These are phyloP conservation scores for Lucinisca nassula DNA, from an alignment of 2,888 invertebrate species.

Conservation along the genomic window DNA sequence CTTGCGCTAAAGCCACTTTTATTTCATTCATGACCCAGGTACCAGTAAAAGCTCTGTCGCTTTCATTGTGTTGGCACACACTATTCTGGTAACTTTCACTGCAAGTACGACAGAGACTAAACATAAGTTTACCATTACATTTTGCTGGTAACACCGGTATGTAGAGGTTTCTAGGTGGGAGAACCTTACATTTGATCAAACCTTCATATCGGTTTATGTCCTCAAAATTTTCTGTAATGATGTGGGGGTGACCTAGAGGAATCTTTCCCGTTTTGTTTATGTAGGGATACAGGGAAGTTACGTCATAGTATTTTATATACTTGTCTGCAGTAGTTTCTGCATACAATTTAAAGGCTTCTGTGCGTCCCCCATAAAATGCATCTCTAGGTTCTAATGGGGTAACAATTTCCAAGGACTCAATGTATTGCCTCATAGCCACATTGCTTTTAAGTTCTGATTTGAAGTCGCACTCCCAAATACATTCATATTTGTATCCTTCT, in stretches of 20 bases:
- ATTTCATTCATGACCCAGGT: conserved; percentile 86
- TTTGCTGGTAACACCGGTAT: conserved; percentile 82
- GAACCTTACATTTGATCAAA: conserved; percentile 75
- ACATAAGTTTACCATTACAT: conserved; percentile 82
- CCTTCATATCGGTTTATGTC: conserved; percentile 74
- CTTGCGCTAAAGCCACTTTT: conserved; percentile 77
- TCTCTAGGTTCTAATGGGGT: conserved; percentile 74
- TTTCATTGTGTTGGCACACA: conserved; percentile 63
- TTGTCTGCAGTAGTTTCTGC: conserved; percentile 62
- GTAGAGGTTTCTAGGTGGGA: conserved; percentile 77
- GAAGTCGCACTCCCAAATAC: conserved; percentile 69
- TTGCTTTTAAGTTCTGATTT: conserved; percentile 55
- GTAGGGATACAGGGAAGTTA: conserved; percentile 77
- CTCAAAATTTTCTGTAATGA: conserved; percentile 73
- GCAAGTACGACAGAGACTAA: conserved; percentile 80
- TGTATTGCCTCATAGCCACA: conserved; percentile 37
- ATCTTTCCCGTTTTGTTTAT: conserved; percentile 72
- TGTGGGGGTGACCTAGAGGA: conserved; percentile 76
- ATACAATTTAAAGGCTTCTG: conserved; percentile 73
- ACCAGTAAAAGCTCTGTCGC: conserved; percentile 77
- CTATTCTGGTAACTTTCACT: conserved; percentile 31
- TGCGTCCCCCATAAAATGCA: conserved; percentile 81
- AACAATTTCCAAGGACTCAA: conserved; percentile 50
- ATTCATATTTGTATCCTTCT: background rate
- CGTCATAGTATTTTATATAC: conserved; percentile 73